phyloP scores from a whole-genome alignment of 2,888 invertebrate species.

The Seira musarum region DNA sequence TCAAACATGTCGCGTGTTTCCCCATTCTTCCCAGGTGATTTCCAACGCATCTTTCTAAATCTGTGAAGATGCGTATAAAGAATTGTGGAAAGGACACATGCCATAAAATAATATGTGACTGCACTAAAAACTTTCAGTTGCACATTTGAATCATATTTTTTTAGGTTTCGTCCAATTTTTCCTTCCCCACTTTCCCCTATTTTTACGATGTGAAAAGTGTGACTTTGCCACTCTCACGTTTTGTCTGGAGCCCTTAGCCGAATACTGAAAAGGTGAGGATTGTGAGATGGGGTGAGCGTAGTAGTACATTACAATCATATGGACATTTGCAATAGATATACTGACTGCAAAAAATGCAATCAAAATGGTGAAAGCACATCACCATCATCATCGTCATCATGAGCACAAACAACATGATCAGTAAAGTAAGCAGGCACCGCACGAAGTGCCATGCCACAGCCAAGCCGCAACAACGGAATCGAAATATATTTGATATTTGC shows the following conservation, averaged over 20 bases:
- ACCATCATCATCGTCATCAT: slow-evolving; percentile 3
- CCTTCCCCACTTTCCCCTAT: slow-evolving; percentile 61
- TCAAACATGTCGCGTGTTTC: no score
- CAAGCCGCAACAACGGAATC: background rate
- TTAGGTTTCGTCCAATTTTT: slow-evolving; percentile 13
- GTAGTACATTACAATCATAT: no score
- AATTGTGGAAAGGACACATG: no score
- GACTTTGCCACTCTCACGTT: slow-evolving; percentile 70
- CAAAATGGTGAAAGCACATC: slow-evolving; percentile 33
- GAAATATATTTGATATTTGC: no score
- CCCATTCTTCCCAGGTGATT: no score
- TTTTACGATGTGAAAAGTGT: slow-evolving; percentile 69
- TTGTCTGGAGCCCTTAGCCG: slow-evolving; percentile 65
- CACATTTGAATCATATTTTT: no score
- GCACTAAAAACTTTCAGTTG: no score
- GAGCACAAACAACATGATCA: slow-evolving; percentile 35
- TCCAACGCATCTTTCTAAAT: no score
- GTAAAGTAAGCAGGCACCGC: slow-evolving; percentile 51
- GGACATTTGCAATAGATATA: no score
- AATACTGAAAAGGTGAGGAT: slow-evolving; percentile 67
- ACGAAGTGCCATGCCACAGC: slow-evolving; percentile 8
- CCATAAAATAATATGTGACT: no score
- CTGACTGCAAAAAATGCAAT: slow-evolving; percentile 6
- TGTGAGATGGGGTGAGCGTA: background rate
- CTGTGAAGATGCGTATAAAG: no score